Evolutionary conservation across 2,888 invertebrate genomes (phyloP).

Genomic region (Drosophila subsilvestris): DNA sequence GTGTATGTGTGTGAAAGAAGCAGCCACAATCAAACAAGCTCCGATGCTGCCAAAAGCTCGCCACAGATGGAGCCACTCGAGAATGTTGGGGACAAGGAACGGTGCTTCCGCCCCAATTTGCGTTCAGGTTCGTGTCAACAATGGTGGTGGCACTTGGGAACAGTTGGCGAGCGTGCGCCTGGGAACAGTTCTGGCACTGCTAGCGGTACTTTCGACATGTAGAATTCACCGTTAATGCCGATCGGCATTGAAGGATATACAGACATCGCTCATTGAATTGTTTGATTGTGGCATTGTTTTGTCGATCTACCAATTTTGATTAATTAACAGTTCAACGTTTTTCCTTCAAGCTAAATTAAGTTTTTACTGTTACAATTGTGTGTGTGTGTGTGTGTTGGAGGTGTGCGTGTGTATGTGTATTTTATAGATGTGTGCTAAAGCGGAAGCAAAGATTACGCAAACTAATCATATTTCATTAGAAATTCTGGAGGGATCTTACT

Average conservation of each 20-base stretch:
- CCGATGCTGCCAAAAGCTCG: slow-evolving; percentile 70
- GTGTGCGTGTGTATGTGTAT: slow-evolving; percentile 7
- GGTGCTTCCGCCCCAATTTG: not conserved
- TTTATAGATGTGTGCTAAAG: slow-evolving; percentile 4
- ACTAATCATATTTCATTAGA: slow-evolving; percentile 12
- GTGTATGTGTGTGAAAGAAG: slow-evolving; percentile 1
- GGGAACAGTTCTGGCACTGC: slow-evolving; percentile 61
- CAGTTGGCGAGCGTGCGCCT: slow-evolving; percentile 47
- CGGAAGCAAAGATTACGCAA: slow-evolving; percentile 22
- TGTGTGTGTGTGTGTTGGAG: not conserved
- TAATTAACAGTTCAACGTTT: not conserved
- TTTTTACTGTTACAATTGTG: slow-evolving; percentile 66
- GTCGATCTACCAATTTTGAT: slow-evolving; percentile 35
- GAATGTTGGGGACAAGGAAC: slow-evolving; percentile 21
- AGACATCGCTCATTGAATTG: slow-evolving; percentile 7
- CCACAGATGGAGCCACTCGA: slow-evolving; percentile 82
- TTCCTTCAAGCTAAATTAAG: slow-evolving; percentile 52
- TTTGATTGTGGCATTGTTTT: slow-evolving; percentile 62
- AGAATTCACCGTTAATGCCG: not conserved
- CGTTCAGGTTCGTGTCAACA: slow-evolving; percentile 45
- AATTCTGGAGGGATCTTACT: not conserved
- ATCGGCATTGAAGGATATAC: not conserved
- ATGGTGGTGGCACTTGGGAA: slow-evolving; percentile 41
- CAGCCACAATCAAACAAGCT: slow-evolving; percentile 18
- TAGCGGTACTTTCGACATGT: slow-evolving; percentile 16